Conservation (phyloP, 1,140 invertebrate genomes). For the Conus ventricosus region DNA sequence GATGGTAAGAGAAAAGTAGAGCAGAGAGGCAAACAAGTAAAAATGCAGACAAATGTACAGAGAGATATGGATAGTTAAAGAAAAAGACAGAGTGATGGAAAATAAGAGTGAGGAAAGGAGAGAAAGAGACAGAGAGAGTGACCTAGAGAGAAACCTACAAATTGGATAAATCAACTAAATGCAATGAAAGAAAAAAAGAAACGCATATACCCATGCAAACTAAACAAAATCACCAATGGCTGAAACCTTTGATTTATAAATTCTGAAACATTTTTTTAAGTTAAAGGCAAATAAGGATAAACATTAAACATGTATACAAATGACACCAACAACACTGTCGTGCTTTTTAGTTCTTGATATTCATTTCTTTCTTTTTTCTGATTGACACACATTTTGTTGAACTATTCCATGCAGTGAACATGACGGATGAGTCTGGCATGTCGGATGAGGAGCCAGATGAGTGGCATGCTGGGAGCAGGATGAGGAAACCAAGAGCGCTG, state of each 20-base stretch:
- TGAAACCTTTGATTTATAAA: no score
- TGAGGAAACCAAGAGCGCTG: constrained; percentile 1
- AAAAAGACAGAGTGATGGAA: background rate
- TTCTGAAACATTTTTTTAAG: no score
- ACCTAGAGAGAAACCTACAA: background rate
- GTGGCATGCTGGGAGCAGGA: constrained; percentile 45
- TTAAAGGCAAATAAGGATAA: no score
- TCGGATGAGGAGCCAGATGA: constrained; percentile 54
- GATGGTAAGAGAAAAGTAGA: constrained; percentile 9
- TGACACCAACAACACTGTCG: no score
- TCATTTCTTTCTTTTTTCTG: no score
- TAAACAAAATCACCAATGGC: no score
- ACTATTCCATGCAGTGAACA: background rate
- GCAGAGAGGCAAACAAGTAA: background rate
- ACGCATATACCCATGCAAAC: no score
- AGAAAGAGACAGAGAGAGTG: constrained; percentile 17
- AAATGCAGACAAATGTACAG: no score
- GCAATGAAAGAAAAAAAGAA: background rate
- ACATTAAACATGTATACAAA: no score
- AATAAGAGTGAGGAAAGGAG: background rate
- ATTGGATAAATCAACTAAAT: background rate
- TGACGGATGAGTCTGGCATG: constrained; percentile 31
- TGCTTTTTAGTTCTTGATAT: no score
- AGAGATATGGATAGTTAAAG: background rate
- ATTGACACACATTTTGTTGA: no score